Base-by-base conservation (phyloP, 92 coral and sea anemone species). In the Micromussa lordhowensis region DNA sequence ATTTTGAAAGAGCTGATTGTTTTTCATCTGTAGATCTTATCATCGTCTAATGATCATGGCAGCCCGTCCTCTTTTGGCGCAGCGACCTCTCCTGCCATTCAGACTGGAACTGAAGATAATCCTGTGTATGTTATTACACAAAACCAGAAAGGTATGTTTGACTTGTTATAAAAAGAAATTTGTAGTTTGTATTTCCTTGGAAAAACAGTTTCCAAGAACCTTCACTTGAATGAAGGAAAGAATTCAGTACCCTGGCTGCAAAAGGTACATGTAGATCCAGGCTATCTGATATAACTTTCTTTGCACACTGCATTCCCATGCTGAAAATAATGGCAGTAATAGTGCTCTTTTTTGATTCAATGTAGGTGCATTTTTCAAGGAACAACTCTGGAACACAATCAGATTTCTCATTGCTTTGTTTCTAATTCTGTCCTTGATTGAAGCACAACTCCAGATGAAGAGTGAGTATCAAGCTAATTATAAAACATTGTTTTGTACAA, bases 381-480 rank as follows among this genome's bases (percentile, higher is more conserved):
- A 98, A 63, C 99, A 98, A 89, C 91, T 98, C 75, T 98, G 99
- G 99, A 98, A 98, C 89, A 98, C 99, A 53, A 86, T 98, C 84
- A 88, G 99, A 55, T 98, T 98, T 84, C 93, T 98, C 77, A 94
- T 98, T 90, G 99, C 95, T 51, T 71, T 98, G 83, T 98, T 98
- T 88, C 91, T 98, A 68, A 92, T 98, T 40, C 93, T 96, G 18
- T 98, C 99, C 34, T 92, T 98, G 68, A 94, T 98, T 77, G 99
- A 98, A 77, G 99, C 98, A n/a, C 99, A 98, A 77, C 93, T 98
- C 29, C 99, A 98, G 75, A 96, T 98, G 98, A 96, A 96, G 89
- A 94, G 99, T 98, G 59, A 89, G 99, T 89, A 44, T 21, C 55
- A 84, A 44, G 7, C 36, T 26, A 29, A 12, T 15, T 30, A 15